Conservation (phyloP, 2,888 invertebrate species). For the Poecilus cupreus region DNA sequence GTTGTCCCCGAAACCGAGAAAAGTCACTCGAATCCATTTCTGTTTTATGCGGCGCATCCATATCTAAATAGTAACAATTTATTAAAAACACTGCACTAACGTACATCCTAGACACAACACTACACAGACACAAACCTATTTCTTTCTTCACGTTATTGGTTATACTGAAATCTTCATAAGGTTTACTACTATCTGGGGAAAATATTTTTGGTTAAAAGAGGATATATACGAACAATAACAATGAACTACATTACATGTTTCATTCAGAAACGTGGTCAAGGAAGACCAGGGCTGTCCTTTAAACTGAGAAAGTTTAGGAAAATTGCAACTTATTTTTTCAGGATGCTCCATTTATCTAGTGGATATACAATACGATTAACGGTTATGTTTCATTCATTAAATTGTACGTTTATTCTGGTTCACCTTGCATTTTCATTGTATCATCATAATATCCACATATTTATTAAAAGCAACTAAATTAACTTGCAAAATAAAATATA, state of each 20-base stretch:
- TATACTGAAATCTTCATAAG: conserved; percentile 24
- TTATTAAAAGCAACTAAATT: conserved; percentile 19
- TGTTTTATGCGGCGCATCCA: conserved; percentile 28
- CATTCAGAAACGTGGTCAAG: conserved; percentile 53
- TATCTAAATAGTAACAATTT: conserved; percentile 46
- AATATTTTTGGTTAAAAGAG: conserved; percentile 10
- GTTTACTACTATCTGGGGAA: conserved; percentile 32
- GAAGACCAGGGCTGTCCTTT: conserved; percentile 57
- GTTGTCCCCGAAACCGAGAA: conserved; percentile 40
- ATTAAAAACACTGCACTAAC: conserved; percentile 25
- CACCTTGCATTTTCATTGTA: conserved; percentile 41
- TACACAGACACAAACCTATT: conserved; percentile 44
- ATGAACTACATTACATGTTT: conserved; percentile 43
- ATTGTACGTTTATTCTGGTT: conserved; percentile 24
- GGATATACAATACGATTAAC: conserved; percentile 40
- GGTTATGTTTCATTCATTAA: conserved; percentile 37
- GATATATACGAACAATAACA: neutral
- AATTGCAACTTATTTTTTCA: conserved; percentile 45
- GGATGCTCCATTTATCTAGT: conserved; percentile 52
- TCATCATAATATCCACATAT: conserved; percentile 45
- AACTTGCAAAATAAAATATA: conserved; percentile 45
- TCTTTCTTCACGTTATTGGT: conserved; percentile 36
- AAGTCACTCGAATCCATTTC: conserved; percentile 20
- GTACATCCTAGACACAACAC: conserved; percentile 38
- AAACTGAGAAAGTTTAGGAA: conserved; percentile 49